Percentiles rank a stretch among this genome's conserved stretches.
phyloP scores from a whole-genome alignment of 2,797 vertebrate species.

The Paedocypris micromegethes region DNA sequence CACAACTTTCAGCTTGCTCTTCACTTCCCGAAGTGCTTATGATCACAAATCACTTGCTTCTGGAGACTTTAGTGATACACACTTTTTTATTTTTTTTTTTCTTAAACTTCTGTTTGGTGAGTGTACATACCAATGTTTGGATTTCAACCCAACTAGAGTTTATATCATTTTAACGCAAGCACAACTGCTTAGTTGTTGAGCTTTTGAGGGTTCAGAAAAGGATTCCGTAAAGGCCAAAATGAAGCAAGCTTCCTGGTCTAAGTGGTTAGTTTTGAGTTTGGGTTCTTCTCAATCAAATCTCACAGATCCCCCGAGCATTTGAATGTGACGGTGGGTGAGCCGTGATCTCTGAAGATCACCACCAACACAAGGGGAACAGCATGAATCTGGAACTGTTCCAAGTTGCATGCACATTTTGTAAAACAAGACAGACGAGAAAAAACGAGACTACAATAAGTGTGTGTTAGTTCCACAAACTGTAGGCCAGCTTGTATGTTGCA shows the following conservation, averaged over 20 bases:
- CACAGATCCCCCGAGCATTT: slow-evolving; percentile 35
- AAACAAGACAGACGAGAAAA: slow-evolving; percentile 76
- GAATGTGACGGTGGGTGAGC: slow-evolving; percentile 38
- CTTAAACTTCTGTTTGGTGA: slow-evolving; percentile 23
- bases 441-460: slow-evolving; percentile 75
- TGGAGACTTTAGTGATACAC: slow-evolving; percentile 2
- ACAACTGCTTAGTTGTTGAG: slow-evolving; percentile 79
- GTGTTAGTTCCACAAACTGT: slow-evolving; percentile 94
- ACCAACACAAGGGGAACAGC: slow-evolving; percentile 82
- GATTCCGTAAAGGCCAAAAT: slow-evolving; percentile 52
- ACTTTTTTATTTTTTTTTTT: slow-evolving; percentile 14
- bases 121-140: slow-evolving; percentile 33
- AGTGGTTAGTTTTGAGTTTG: slow-evolving; percentile 30
- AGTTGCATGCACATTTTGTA: slow-evolving; percentile 97
- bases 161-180: slow-evolving; percentile 73
- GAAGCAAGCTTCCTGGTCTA: slow-evolving; percentile 38
- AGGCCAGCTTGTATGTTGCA: slow-evolving; percentile 99
- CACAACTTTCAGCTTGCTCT: slow-evolving; percentile 14
- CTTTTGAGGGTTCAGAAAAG: slow-evolving; percentile 46
- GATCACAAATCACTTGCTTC: slow-evolving; percentile 17
- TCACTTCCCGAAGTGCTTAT: slow-evolving; percentile 22
- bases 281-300: slow-evolving; percentile 23
- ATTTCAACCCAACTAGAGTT: slow-evolving; percentile 43
- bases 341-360: slow-evolving; percentile 39
- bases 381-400: slow-evolving; percentile 88